Percentiles rank a stretch among this genome's conserved stretches.
phyloP scores from a whole-genome alignment of 1,140 invertebrate species.

The Hyles euphorbiae region DNA sequence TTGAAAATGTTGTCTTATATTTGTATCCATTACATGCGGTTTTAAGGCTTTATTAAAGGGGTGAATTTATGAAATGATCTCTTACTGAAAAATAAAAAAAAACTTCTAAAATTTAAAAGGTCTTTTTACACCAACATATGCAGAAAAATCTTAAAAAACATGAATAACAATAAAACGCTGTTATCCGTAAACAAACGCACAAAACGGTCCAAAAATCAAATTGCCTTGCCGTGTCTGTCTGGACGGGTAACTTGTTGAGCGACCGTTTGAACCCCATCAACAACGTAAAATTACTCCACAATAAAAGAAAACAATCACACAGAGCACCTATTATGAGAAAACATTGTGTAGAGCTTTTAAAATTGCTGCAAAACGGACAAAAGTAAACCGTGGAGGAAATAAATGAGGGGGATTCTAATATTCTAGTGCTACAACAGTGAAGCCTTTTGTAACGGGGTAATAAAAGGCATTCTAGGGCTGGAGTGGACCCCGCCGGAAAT shows the following conservation, averaged over 20 bases:
- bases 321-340: constrained; percentile 10
- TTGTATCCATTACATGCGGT: no score
- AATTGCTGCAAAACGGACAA: constrained; percentile 36
- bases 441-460: constrained; percentile 61
- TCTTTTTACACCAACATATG: no score
- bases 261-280: not conserved
- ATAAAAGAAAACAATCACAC: constrained; percentile 9
- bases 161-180: no score
- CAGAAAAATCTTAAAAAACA: no score
- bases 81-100: no score
- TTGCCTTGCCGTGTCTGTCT: no score
- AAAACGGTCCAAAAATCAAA: no score
- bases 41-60: no score
- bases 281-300: constrained; percentile 6
- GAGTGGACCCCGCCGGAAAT: constrained; percentile 67
- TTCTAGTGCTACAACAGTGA: constrained; percentile 42
- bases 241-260: not conserved
- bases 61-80: no score
- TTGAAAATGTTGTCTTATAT: no score
- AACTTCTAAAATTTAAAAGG: no score
- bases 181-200: no score
- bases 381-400: constrained; percentile 42
- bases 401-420: constrained; percentile 58
- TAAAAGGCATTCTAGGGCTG: constrained; percentile 62
- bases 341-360: constrained; percentile 16